Evolutionary conservation across 1,140 invertebrate species (phyloP).

Genomic region (Heterodera schachtii): DNA sequence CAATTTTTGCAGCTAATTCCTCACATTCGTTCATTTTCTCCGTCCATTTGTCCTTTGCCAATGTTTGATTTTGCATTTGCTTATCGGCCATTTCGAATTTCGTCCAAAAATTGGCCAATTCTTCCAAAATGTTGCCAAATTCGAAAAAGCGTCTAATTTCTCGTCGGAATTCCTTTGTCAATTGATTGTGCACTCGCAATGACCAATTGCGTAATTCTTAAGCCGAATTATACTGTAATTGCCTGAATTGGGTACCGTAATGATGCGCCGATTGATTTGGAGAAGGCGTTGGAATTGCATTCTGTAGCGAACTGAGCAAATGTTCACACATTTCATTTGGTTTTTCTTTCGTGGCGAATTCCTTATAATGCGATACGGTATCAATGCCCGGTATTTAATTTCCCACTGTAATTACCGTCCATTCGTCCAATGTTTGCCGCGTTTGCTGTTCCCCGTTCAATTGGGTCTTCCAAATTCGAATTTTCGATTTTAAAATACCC

Average conservation of each 20-base stretch:
- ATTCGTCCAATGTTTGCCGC: neutral
- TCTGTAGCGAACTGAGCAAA: neutral
- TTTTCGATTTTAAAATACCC: slow-evolving; percentile 16
- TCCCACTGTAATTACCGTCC: neutral
- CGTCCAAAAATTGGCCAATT: slow-evolving; percentile 11
- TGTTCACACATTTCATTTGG: neutral
- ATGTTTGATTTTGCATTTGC: neutral
- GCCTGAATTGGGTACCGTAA: too few relatives aligned
- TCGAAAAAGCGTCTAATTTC: slow-evolving; percentile 12
- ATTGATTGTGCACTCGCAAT: slow-evolving; percentile 40
- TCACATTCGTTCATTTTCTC: slow-evolving; percentile 1
- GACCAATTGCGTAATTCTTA: neutral
- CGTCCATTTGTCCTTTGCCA: neutral
- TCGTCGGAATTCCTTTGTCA: neutral
- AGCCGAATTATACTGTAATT: neutral
- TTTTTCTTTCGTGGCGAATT: neutral
- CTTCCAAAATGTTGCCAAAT: slow-evolving; percentile 18
- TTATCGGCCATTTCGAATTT: neutral
- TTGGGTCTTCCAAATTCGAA: slow-evolving; percentile 13
- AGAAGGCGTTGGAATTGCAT: neutral
- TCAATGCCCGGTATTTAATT: neutral
- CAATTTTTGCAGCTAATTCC: slow-evolving; percentile 15
- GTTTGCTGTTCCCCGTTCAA: neutral
- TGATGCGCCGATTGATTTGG: too few relatives aligned
- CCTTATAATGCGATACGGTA: neutral